Conservation (phyloP, 2,888 invertebrate species). For the Pinctada fucata region DNA sequence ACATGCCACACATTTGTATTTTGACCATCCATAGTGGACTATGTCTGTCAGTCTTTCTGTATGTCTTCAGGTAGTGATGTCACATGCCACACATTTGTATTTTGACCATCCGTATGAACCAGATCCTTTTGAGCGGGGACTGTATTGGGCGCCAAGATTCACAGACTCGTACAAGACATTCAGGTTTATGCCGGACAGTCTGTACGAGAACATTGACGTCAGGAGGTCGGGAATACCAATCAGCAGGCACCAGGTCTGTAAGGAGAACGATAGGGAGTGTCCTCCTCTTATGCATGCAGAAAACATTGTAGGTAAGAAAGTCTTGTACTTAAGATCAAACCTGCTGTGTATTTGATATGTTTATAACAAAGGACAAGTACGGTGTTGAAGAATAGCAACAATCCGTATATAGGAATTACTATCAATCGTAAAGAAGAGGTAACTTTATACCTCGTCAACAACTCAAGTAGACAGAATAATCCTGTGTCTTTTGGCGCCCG, state of each 20-base stretch:
- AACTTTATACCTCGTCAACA: too few relatives aligned
- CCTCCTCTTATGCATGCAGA: slow-evolving; percentile 55
- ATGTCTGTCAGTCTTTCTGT: too few relatives aligned
- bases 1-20: slow-evolving; percentile 68
- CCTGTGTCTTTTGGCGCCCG: too few relatives aligned
- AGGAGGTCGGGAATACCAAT: slow-evolving; percentile 59
- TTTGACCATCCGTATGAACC: slow-evolving; percentile 72
- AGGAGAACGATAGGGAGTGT: slow-evolving; percentile 52
- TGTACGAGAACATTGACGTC: slow-evolving; percentile 61
- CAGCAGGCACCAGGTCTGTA: slow-evolving; percentile 56
- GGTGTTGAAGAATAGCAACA: too few relatives aligned
- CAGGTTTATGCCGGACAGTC: slow-evolving; percentile 62
- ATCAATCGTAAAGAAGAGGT: too few relatives aligned
- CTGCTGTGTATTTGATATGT: too few relatives aligned
- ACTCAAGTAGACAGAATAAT: too few relatives aligned
- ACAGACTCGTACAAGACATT: slow-evolving; percentile 67
- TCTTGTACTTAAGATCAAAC: too few relatives aligned
- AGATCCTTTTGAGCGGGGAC: slow-evolving; percentile 70
- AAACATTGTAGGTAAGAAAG: slow-evolving; percentile 68
- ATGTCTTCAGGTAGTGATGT: slow-evolving; percentile 63
- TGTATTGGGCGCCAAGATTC: slow-evolving; percentile 73
- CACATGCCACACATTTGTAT: slow-evolving; percentile 68
- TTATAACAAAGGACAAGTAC: too few relatives aligned
- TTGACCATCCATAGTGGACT: slow-evolving; percentile 66
- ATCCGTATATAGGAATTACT: too few relatives aligned